phyloP scores from a whole-genome alignment of 2,888 invertebrate species.

The Apocheima hispidaria region DNA sequence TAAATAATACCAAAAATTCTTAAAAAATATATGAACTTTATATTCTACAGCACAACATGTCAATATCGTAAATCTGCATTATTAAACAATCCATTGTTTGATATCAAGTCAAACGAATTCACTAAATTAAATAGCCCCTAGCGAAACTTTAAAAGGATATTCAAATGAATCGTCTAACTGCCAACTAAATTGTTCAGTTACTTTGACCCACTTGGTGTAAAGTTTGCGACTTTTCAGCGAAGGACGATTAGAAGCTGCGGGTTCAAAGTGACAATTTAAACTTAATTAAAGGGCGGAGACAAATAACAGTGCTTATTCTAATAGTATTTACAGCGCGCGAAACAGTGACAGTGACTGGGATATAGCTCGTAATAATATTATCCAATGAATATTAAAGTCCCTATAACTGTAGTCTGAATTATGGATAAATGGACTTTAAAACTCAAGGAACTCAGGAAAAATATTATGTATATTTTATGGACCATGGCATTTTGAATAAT shows the following conservation, averaged over 20 bases:
- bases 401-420: no score
- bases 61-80: slow-evolving; percentile 5
- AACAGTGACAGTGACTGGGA: background rate
- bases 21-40: no score
- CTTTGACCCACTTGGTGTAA: slow-evolving; percentile 41
- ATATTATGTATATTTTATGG: no score
- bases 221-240: slow-evolving; percentile 37
- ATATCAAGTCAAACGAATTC: slow-evolving; percentile 34
- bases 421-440: no score
- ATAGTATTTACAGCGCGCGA: slow-evolving; percentile 39
- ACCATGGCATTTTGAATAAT: no score
- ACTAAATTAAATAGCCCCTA: slow-evolving; percentile 38
- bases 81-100: slow-evolving; percentile 37
- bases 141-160: slow-evolving; percentile 41
- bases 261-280: slow-evolving; percentile 41
- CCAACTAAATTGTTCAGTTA: slow-evolving; percentile 44
- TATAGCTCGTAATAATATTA: background rate
- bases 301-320: slow-evolving; percentile 32
- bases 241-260: slow-evolving; percentile 35
- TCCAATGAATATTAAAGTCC: no score
- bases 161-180: slow-evolving; percentile 43
- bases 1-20: no score
- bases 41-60: background rate
- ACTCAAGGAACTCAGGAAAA: no score
- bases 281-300: slow-evolving; percentile 40